Base-by-base conservation (phyloP, 1,140 invertebrate species). In the Drosophila yakuba region DNA sequence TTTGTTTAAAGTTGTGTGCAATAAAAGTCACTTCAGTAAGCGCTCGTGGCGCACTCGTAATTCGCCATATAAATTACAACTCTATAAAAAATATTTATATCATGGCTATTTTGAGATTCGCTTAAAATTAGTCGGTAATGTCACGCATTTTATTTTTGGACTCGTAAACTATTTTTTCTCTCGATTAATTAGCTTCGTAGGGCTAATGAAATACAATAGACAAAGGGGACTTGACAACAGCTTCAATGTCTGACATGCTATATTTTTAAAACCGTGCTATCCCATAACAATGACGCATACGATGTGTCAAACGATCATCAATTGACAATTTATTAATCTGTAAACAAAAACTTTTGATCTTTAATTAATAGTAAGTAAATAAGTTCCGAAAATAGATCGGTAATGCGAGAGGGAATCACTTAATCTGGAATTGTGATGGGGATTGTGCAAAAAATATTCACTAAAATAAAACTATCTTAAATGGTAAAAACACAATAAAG, bases 171-270 rank as follows among this genome's bases (percentile, higher is more conserved):
- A 11, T 11, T 4, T 47, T 48, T 47, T 39, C 6, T 36, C 20
- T 23, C 20, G 14, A 10, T 17, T 25, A 56, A 71, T 57, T 71
- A 48, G 35, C 50, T 10, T 35, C 8, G 2, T n/a, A 11, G 4
- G 51, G 17, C 51, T 39, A 57, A 66, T 38, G 17, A 11, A 57
- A 36, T 14, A 4, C 14, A 23, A 10, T 25, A 23, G 50, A 23
- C 25, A 12, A 14, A 23, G 7, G 10, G 20, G 17, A 10, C 43
- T 32, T 63, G 58, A 23, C 43, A 66, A 63, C 59, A 63, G 15
- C 10, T 25, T 3, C 1, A 8, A 32, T 14, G 36, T 4, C 12
- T 4, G 36, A 4, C 3, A 38, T 38, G 28, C 7, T 8, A 32
- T 32, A 32, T 7, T 32, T 32, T 32, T 32, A 32, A 28, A 2